phyloP scores from a whole-genome alignment of 2,797 vertebrate species.

The Smutsia temminckii region DNA sequence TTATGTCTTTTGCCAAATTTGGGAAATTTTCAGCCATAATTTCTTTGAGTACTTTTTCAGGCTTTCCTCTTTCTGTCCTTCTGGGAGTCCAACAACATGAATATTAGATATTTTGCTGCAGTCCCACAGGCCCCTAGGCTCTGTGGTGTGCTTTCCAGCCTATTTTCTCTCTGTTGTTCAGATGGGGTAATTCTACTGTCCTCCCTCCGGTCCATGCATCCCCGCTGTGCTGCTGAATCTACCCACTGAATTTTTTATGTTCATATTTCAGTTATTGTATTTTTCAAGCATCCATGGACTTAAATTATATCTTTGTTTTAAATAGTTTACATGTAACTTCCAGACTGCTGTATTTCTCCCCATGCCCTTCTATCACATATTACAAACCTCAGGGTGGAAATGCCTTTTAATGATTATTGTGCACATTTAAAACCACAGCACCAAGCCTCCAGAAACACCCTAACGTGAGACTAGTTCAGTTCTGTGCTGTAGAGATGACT shows the following conservation, averaged over 20 bases:
- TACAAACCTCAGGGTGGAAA: background rate
- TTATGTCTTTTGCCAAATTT: background rate
- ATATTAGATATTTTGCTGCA: fast-evolving
- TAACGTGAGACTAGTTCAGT: fast-evolving
- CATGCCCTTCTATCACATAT: background rate
- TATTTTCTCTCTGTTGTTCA: background rate
- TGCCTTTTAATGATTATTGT: background rate
- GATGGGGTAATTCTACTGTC: fast-evolving
- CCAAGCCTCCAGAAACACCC: background rate
- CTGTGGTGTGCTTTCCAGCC: too few relatives aligned
- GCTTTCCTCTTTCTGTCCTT: background rate
- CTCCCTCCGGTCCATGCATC: fast-evolving
- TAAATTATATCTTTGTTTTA: background rate
- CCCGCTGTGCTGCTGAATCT: fast-evolving
- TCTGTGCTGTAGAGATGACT: too few relatives aligned
- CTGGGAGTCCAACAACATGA: background rate
- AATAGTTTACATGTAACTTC: background rate
- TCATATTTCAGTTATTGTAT: background rate
- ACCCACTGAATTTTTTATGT: background rate
- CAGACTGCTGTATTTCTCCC: background rate
- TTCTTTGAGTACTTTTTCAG: background rate
- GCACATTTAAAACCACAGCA: background rate
- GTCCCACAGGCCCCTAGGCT: background rate
- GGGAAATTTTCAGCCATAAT: background rate
- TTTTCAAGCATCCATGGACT: background rate